Evolutionary conservation across 2,113 vertebrate genomes (phyloP), one percentile per base, ranked within the genome.

Genomic region (Prionailurus viverrinus): DNA sequence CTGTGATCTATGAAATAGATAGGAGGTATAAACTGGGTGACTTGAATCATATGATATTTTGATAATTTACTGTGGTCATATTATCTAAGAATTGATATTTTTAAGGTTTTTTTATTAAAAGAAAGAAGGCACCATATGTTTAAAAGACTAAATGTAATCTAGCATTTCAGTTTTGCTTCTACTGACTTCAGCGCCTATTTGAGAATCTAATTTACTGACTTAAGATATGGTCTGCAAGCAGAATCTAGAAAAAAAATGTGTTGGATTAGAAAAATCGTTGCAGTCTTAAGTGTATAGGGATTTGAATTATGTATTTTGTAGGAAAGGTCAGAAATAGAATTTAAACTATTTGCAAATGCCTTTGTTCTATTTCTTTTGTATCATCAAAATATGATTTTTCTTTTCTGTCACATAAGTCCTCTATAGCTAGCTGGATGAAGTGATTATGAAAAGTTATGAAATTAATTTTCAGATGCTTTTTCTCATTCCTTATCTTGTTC

Each of bases 321-420:
- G n/a, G 36, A 83, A 95, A 61, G 15, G 16, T 92, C 61, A 84
- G 41, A 92, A 88, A 92, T 66, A 80, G 33, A 90, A 80, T 85
- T 48, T 53, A 63, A 83, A 74, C 16, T 14, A 41, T 68, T 68
- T 82, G 19, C 39, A 87, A 91, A 36, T 96, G 55, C 27, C 31
- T 94, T 79, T 83, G 41, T 89, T 88, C 18, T 83, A 29, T 96
- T 96, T 94, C 31, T 51, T 27, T 69, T 88, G 3, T 73, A 61
- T 58, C 27, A 81, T 66, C 19, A 89, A 61, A 94, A 74, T 85
- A n/a, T 31, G 10, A 80, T 51, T 89, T 91, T 84, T 78, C 27
- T 73, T 23, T 73, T 66, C 25, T 89, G 48, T 58, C 18, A 13
- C 19, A 1, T 89, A 88, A 63, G 19, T 89, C 4, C 5, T 61